Evolutionary conservation across 2,888 invertebrate genomes (phyloP).

Genomic region (Aporophyla nigra): DNA sequence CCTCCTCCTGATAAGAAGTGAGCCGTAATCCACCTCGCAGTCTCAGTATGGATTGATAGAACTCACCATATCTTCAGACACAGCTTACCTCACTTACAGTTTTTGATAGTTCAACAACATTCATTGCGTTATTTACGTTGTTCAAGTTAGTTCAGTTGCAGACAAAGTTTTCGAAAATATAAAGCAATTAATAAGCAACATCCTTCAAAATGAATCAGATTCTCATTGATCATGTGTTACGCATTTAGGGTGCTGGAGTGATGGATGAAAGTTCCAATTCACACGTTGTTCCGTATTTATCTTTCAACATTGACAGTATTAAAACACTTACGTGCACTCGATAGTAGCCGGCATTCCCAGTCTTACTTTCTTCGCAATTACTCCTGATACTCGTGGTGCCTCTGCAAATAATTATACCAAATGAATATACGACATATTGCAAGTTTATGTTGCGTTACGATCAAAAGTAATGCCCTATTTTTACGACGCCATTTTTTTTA

Average conservation of each 20-base stretch:
- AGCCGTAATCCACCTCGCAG: no score
- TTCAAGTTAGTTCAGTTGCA: no score
- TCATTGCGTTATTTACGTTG: no score
- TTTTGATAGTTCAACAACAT: no score
- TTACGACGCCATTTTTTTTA: neutral
- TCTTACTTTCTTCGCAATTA: constrained; percentile 16
- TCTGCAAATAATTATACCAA: constrained; percentile 37
- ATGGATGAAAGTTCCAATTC: neutral
- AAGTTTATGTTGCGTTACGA: neutral
- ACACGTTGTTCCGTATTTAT: neutral
- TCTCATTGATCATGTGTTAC: no score
- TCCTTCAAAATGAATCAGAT: no score
- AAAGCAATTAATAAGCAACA: no score
- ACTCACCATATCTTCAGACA: no score
- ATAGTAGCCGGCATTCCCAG: constrained; percentile 24
- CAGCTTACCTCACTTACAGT: no score
- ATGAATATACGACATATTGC: neutral
- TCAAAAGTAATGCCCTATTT: neutral
- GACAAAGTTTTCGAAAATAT: no score
- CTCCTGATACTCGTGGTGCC: constrained; percentile 40
- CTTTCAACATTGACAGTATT: neutral
- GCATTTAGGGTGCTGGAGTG: neutral
- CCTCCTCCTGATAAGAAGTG: no score
- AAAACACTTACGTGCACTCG: constrained; percentile 45
- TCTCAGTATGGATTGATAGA: no score